Evolutionary conservation across 92 coral and sea anemone genomes (phyloP), one percentile per base, ranked within the genome.

Genomic region (Actinostola sp.): DNA sequence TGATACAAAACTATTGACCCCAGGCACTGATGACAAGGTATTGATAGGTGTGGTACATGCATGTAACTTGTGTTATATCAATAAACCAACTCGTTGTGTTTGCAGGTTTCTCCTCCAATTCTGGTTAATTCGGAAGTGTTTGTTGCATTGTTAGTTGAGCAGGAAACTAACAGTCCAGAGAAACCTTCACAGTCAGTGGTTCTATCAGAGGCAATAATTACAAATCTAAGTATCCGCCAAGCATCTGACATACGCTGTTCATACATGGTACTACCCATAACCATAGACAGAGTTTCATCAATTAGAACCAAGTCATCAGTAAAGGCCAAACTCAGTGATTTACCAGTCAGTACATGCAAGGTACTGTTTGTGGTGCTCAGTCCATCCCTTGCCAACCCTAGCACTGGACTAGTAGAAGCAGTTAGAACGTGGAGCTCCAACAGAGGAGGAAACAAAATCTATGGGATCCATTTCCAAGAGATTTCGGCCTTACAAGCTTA

Each of bases 381-480:
- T 33, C 84, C 97, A 15, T 67, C 71, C 30, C 82, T 92, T 78
- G 79, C 92, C 34, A 81, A 84, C 63, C 98, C 97, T 9, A 93
- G 78, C 58, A 63, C 90, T 1, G 88, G 90, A 8, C 67, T 91
- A 27, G 10, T 88, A 32, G 88, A 88, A 19, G 33, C 81, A 12
- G 66, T 94, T 5, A 75, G 62, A 16, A 77, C 59, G 3, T 94
- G 97, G 94, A 88, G 66, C n/a, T 59, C 68, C 25, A 34, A 46
- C 50, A 75, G 73, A 39, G 85, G 84, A 23, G 75, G 82, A 12
- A 70, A 61, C 0, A 66, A 36, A 12, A 70, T 90, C 25, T 94
- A 91, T 66, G 98, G 98, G 3, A 71, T 94, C 46, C 98, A 94
- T 64, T 91, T 94, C 62, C 98, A 94, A 69, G 82, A 82, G 51